These are phyloP conservation scores for Cercopithecus neglectus DNA, from an alignment of 2,797 vertebrate species.

Conservation along the genomic window DNA sequence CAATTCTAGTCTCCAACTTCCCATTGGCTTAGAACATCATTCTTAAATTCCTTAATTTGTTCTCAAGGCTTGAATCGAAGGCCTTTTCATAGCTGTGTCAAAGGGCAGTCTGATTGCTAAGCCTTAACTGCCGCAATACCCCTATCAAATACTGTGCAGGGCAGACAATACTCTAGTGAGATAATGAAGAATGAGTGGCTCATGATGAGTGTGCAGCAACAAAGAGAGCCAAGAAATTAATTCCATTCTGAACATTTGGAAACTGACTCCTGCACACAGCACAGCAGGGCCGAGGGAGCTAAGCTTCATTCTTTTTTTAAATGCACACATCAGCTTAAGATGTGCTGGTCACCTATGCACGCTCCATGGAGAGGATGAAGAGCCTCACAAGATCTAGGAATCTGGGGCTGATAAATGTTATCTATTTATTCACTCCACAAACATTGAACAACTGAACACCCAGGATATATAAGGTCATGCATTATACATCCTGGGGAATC, in stretches of 20 bases:
- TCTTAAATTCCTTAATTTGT: slow-evolving; percentile 38
- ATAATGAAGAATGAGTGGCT: slow-evolving; percentile 32
- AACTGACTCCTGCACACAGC: not conserved
- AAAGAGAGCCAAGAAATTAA: slow-evolving; percentile 52
- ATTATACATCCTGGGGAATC: not conserved
- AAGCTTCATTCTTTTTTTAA: fast-evolving
- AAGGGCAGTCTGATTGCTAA: slow-evolving; percentile 17
- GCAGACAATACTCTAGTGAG: not conserved
- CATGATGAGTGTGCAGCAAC: not conserved
- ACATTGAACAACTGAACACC: not conserved
- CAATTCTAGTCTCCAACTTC: slow-evolving; percentile 42
- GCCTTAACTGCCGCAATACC: not conserved
- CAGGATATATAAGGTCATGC: not conserved
- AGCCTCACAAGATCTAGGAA: not conserved
- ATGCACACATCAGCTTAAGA: not conserved
- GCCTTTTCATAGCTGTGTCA: not conserved
- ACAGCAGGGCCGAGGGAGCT: fast-evolving
- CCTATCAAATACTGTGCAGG: not conserved
- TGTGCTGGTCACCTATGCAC: not conserved
- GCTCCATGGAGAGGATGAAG: not conserved
- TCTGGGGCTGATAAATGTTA: not conserved
- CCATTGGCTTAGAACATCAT: not conserved
- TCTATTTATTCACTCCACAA: not conserved
- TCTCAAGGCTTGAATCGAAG: slow-evolving; percentile 56
- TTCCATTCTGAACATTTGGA: slow-evolving; percentile 35